phyloP scores from a whole-genome alignment of 2,797 vertebrate genomes.

The Gephyroberyx darwinii region DNA sequence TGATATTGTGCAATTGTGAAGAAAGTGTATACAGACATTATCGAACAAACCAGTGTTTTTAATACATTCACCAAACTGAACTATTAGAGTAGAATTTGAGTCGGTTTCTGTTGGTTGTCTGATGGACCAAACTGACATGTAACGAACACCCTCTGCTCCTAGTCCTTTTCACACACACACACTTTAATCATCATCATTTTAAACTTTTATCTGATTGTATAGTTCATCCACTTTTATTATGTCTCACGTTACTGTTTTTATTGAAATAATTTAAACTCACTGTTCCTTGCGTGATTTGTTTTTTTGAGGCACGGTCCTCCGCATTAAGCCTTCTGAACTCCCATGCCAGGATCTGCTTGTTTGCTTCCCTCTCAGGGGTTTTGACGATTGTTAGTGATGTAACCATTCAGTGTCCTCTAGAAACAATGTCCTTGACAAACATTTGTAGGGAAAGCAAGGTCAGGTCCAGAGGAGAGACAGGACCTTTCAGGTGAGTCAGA shows the following conservation, averaged over 20 bases:
- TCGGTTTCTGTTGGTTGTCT: no score
- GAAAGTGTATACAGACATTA: background rate
- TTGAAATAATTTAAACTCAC: slow-evolving; percentile 38
- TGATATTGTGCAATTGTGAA: background rate
- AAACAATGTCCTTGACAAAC: slow-evolving; percentile 55
- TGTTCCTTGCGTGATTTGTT: slow-evolving; percentile 21
- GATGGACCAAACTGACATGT: background rate
- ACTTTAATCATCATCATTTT: slow-evolving; percentile 12
- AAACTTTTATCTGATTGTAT: slow-evolving; percentile 36
- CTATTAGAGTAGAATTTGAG: no score
- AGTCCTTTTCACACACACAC: background rate
- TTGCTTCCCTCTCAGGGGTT: slow-evolving; percentile 28
- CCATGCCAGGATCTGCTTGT: slow-evolving; percentile 6
- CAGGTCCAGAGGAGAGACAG: slow-evolving; percentile 32
- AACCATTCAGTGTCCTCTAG: slow-evolving; percentile 35
- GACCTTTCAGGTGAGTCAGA: slow-evolving; percentile 40
- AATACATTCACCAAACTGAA: background rate
- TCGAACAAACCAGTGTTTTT: background rate
- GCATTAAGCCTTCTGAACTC: slow-evolving; percentile 41
- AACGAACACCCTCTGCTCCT: no score
- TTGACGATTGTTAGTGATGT: slow-evolving; percentile 34
- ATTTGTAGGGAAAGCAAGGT: slow-evolving; percentile 38
- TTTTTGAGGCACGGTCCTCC: slow-evolving; percentile 36
- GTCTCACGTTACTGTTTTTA: slow-evolving; percentile 18
- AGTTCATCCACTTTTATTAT: slow-evolving; percentile 12